Evolutionary conservation across 1,140 invertebrate species (phyloP).

Genomic region (Zaprionus inermis): DNA sequence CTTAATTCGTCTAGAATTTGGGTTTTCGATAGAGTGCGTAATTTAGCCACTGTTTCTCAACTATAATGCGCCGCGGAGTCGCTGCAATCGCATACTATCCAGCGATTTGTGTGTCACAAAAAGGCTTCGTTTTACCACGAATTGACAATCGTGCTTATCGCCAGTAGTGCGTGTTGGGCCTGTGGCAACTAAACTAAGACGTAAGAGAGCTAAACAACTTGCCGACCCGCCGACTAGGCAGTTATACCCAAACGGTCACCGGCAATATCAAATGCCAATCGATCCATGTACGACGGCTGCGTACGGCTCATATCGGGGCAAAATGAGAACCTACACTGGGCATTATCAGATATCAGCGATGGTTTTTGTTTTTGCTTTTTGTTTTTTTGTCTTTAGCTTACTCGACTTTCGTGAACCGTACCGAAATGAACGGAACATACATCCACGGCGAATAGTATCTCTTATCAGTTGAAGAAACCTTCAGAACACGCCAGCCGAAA

Average conservation of each 20-base stretch:
- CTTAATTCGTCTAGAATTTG: slow-evolving; percentile 9
- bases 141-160: slow-evolving; percentile 67
- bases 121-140: slow-evolving; percentile 50
- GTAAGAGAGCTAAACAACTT: not conserved
- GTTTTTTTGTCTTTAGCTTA: not conserved
- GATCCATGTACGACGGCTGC: slow-evolving; percentile 2
- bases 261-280: slow-evolving; percentile 34
- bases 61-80: slow-evolving; percentile 49
- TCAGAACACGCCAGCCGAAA: not conserved
- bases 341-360: slow-evolving; percentile 9
- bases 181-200: slow-evolving; percentile 41
- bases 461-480: slow-evolving; percentile 6
- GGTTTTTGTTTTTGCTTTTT: not conserved
- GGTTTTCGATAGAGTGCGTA: not conserved
- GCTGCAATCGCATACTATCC: slow-evolving; percentile 68
- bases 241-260: not conserved
- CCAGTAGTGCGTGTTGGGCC: not conserved
- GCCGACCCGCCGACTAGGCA: not conserved
- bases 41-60: slow-evolving; percentile 5
- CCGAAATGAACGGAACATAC: not conserved
- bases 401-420: not conserved
- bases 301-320: not conserved
- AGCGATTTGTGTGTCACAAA: slow-evolving; percentile 55
- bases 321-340: not conserved
- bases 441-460: slow-evolving; percentile 6